A percentile compares a stretch with the other conserved stretches of the same genome.
Evolutionary conservation across 1,140 invertebrate species (phyloP).

Genomic region (Drosophila seguyi): DNA sequence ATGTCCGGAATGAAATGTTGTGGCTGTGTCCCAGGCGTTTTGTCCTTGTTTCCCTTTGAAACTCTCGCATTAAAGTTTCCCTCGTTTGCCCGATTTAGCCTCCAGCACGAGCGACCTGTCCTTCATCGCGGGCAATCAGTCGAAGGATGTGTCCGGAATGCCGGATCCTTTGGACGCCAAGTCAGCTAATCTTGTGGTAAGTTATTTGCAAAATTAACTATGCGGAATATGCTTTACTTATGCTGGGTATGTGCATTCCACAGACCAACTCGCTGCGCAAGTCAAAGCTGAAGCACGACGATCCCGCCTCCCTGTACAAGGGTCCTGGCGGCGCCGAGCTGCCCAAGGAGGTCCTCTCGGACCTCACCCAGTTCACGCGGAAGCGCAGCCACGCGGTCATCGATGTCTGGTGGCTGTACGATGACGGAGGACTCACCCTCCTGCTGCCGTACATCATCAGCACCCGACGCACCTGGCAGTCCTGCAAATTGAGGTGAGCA

Average conservation of each 20-base stretch:
- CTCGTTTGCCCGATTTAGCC: constrained; percentile 44
- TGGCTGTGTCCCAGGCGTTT: not conserved
- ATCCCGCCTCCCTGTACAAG: constrained; percentile 84
- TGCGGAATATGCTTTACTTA: not conserved
- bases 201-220: not conserved
- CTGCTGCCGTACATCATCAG: constrained; percentile 96
- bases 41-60: not conserved
- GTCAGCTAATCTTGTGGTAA: constrained; percentile 67
- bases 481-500: constrained; percentile 91
- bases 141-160: constrained; percentile 76
- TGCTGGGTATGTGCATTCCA: not conserved
- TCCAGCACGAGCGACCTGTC: constrained; percentile 85
- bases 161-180: constrained; percentile 80
- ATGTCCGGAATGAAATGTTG: constrained; percentile 34
- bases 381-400: constrained; percentile 92
- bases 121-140: constrained; percentile 70
- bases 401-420: constrained; percentile 99
- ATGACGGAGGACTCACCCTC: constrained; percentile 95
- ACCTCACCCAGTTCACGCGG: constrained; percentile 90
- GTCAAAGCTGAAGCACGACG: constrained; percentile 81
- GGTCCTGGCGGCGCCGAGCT: constrained; percentile 86
- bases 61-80: constrained; percentile 1
- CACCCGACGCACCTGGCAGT: constrained; percentile 93
- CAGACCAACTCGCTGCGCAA: constrained; percentile 80
- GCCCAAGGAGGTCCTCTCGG: constrained; percentile 88